Percentiles rank a stretch among this genome's conserved stretches.
phyloP scores from a whole-genome alignment of 2,888 invertebrate genomes.

The Cephalotes varians region DNA sequence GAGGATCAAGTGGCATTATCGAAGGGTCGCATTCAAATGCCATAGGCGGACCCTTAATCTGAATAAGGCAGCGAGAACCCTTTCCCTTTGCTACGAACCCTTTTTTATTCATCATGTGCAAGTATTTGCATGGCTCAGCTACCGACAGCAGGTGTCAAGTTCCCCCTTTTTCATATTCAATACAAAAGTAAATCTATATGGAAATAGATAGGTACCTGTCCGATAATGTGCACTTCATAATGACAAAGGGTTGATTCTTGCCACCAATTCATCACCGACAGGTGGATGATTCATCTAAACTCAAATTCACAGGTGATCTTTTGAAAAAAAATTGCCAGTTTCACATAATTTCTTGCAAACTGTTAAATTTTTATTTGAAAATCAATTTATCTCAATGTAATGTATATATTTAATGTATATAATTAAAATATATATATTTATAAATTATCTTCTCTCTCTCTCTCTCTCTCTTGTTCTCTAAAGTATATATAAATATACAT shows the following conservation, averaged over 20 bases:
- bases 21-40: constrained; percentile 72
- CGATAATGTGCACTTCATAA: constrained; percentile 54
- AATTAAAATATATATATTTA: not conserved
- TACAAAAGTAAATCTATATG: constrained; percentile 76
- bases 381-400: not conserved
- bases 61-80: constrained; percentile 81
- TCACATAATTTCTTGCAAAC: not conserved
- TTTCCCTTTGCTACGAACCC: constrained; percentile 75
- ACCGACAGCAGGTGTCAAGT: constrained; percentile 76
- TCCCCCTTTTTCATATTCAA: constrained; percentile 76
- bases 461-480: too few relatives aligned
- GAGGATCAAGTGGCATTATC: constrained; percentile 72
- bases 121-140: constrained; percentile 81
- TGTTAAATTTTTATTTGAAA: not conserved
- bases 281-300: constrained; percentile 55
- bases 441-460: not conserved
- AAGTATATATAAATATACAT: too few relatives aligned
- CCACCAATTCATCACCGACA: constrained; percentile 59
- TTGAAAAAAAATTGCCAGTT: not conserved
- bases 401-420: not conserved
- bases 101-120: constrained; percentile 79
- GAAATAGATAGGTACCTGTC: constrained; percentile 74
- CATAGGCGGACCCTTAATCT: constrained; percentile 79
- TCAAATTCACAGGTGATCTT: not conserved
- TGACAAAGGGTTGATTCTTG: constrained; percentile 60